phyloP scores from a whole-genome alignment of 2,888 invertebrate species.

The Candidula unifasciata region DNA sequence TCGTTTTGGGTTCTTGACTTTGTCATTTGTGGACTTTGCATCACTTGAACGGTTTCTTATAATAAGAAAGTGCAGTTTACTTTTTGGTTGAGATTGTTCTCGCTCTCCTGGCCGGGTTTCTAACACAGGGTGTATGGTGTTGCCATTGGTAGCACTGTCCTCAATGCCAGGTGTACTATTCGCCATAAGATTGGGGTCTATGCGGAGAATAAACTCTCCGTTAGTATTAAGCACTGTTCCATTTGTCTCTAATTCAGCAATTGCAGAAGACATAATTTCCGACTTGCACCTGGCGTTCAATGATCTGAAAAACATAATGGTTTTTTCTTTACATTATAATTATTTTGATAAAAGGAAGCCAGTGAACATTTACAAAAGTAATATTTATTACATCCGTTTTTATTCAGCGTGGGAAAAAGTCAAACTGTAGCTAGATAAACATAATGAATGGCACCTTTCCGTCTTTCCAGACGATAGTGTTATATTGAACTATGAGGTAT shows the following conservation, averaged over 20 bases:
- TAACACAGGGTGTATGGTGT: neutral
- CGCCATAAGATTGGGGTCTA: neutral
- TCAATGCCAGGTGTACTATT: neutral
- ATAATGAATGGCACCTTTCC: no score
- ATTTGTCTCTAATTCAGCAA: neutral
- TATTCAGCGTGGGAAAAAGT: no score
- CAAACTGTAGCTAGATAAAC: no score
- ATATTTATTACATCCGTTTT: no score
- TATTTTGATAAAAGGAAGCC: no score
- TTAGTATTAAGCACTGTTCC: neutral
- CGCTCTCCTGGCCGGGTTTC: neutral
- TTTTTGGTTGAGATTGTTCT: neutral
- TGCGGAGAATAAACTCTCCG: slow-evolving; percentile 21
- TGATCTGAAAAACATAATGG: neutral
- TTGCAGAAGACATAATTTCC: neutral
- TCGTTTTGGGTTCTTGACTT: neutral
- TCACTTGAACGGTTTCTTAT: neutral
- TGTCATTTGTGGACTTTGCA: neutral
- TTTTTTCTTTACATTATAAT: no score
- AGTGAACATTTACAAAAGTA: no score
- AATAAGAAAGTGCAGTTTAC: neutral
- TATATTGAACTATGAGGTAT: no score
- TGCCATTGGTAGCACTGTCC: neutral
- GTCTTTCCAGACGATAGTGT: no score
- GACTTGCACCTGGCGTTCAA: neutral